A percentile compares a stretch with the other conserved stretches of the same genome.
These are phyloP conservation scores for Agriopis aurantiaria DNA, from an alignment of 2,888 invertebrate species.

Conservation along the genomic window DNA sequence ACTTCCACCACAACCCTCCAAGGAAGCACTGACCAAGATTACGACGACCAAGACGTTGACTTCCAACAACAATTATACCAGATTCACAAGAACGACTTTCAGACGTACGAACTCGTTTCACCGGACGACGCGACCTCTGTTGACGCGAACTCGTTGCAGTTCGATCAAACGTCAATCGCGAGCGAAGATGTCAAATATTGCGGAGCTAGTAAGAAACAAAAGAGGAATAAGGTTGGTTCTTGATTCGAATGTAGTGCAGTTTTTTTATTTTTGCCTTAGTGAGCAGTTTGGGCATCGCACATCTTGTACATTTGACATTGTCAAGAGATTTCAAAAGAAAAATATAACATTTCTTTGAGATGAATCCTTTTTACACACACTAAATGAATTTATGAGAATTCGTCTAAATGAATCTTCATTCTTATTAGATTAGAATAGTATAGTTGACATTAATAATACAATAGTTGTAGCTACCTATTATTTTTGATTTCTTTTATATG, in stretches of 20 bases:
- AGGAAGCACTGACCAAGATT: constrained; percentile 50
- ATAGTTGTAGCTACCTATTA: too few species aligned
- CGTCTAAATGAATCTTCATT: too few species aligned
- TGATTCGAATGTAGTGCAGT: not conserved
- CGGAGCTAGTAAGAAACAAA: constrained; percentile 69
- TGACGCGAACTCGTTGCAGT: constrained; percentile 70
- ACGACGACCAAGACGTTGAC: constrained; percentile 50
- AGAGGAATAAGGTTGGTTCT: constrained; percentile 54
- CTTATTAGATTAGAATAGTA: too few species aligned
- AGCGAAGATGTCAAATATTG: constrained; percentile 75
- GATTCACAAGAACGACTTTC: constrained; percentile 42
- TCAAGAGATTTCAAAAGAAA: too few species aligned
- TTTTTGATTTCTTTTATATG: too few species aligned
- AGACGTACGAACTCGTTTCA: constrained; percentile 46
- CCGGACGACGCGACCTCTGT: constrained; percentile 69
- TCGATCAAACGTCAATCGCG: constrained; percentile 67
- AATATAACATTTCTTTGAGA: too few species aligned
- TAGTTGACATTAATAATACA: too few species aligned
- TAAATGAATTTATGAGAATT: too few species aligned
- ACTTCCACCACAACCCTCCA: constrained; percentile 65
- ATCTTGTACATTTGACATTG: too few species aligned
- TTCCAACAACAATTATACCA: constrained; percentile 47
- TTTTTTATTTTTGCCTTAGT: too few species aligned
- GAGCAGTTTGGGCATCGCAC: too few species aligned
- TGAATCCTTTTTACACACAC: too few species aligned